Conservation (phyloP, 2,113 vertebrate species). For the Sinosuthora webbiana region DNA sequence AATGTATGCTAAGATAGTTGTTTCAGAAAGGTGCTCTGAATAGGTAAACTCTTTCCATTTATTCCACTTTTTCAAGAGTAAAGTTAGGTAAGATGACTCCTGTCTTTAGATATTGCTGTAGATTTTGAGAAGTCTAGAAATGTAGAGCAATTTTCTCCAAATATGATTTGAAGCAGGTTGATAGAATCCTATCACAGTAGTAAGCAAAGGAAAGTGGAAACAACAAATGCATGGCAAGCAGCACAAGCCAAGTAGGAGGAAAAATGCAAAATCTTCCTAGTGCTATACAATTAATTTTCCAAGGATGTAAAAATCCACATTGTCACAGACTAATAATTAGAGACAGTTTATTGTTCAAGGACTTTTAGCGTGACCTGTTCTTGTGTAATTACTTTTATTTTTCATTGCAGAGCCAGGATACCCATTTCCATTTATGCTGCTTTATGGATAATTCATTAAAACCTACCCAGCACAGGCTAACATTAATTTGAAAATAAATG, state of each 20-base stretch:
- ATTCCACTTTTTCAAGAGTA: neutral
- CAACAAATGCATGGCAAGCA: neutral
- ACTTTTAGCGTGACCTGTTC: neutral
- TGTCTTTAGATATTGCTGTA: neutral
- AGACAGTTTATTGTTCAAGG: neutral
- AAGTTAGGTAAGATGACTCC: neutral
- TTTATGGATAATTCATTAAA: neutral
- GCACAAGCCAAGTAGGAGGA: neutral
- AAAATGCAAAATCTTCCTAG: neutral
- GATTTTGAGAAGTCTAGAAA: neutral
- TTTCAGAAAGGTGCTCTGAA: neutral
- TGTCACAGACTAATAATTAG: neutral
- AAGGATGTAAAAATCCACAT: neutral
- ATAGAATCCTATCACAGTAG: neutral
- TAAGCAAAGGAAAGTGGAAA: neutral
- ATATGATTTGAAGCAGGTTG: neutral
- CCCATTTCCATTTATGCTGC: neutral
- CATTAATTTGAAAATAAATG: neutral
- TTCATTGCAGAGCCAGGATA: neutral
- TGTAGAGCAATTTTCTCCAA: neutral
- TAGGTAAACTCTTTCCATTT: neutral
- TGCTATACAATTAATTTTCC: neutral
- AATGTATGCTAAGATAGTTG: neutral
- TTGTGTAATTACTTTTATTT: neutral
- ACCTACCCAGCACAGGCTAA: neutral